Conservation (phyloP, 2,113 vertebrate species). For the Gymnarchus niloticus region DNA sequence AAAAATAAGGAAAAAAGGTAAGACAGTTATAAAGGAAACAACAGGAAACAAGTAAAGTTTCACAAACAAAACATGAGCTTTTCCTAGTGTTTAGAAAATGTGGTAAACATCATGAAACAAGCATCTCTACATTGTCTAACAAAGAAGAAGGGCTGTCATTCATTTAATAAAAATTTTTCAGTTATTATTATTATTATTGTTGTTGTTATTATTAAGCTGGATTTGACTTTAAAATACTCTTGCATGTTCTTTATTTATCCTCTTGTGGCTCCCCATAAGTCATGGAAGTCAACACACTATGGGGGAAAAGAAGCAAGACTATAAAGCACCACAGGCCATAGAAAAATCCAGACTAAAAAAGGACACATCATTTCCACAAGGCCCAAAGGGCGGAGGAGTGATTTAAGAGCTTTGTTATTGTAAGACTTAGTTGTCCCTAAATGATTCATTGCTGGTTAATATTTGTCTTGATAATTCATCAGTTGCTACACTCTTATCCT, state of each 20-base stretch:
- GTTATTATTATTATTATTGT: neutral
- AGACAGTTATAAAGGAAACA: too few relatives aligned
- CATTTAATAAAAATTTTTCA: neutral
- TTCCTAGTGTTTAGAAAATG: too few relatives aligned
- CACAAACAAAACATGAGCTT: too few relatives aligned
- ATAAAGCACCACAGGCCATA: neutral
- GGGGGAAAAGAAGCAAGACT: neutral
- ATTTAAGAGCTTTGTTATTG: constrained; percentile 70
- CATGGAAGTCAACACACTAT: neutral
- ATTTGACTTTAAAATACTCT: neutral
- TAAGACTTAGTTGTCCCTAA: constrained; percentile 57
- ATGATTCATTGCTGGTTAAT: constrained; percentile 71
- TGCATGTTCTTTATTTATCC: neutral
- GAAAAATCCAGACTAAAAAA: constrained; percentile 1
- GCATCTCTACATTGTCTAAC: too few relatives aligned
- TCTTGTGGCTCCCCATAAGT: neutral
- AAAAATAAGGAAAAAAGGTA: too few relatives aligned
- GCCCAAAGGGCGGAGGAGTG: neutral
- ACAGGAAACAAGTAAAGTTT: too few relatives aligned
- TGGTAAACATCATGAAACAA: too few relatives aligned
- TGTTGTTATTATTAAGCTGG: neutral
- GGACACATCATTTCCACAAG: neutral
- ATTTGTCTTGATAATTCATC: constrained; percentile 70
- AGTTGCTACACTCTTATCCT: constrained; percentile 56
- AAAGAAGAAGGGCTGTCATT: too few relatives aligned